phyloP scores from a whole-genome alignment of 2,888 invertebrate genomes.

The Galeopsomyia nigrocyanea region DNA sequence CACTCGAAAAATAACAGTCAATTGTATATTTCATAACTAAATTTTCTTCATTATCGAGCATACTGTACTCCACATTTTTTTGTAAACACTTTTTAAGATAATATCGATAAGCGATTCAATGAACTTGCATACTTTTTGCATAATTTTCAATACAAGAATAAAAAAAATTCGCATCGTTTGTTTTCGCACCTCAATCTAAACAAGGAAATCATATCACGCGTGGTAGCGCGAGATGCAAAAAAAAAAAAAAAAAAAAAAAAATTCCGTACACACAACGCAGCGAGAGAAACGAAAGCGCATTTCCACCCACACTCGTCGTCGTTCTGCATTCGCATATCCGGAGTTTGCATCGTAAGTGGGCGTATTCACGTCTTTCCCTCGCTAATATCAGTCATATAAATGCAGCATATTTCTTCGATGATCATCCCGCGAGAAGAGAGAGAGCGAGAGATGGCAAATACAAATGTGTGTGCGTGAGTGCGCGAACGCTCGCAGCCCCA shows the following conservation, averaged over 20 bases:
- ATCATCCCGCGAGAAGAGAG: slow-evolving; percentile 44
- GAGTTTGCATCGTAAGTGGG: background rate
- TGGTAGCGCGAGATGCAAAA: no score
- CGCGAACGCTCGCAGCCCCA: slow-evolving; percentile 60
- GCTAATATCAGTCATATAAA: slow-evolving; percentile 39
- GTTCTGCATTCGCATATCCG: background rate
- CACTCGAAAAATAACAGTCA: no score
- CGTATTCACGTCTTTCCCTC: background rate
- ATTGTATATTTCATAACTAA: no score
- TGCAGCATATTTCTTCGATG: slow-evolving; percentile 56
- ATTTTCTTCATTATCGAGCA: no score
- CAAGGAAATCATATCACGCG: no score
- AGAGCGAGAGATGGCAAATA: no score
- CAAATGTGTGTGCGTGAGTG: background rate
- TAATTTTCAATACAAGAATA: background rate
- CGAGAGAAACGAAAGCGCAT: background rate
- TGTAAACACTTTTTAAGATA: no score
- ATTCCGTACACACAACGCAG: background rate
- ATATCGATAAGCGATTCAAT: no score
- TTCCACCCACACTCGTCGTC: slow-evolving; percentile 16
- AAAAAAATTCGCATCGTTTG: background rate
- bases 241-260: no score
- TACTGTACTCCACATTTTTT: no score
- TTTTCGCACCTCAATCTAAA: no score
- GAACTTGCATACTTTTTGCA: no score